Evolutionary conservation across 2,888 invertebrate species (phyloP).

Genomic region (Phyllotreta striolata): DNA sequence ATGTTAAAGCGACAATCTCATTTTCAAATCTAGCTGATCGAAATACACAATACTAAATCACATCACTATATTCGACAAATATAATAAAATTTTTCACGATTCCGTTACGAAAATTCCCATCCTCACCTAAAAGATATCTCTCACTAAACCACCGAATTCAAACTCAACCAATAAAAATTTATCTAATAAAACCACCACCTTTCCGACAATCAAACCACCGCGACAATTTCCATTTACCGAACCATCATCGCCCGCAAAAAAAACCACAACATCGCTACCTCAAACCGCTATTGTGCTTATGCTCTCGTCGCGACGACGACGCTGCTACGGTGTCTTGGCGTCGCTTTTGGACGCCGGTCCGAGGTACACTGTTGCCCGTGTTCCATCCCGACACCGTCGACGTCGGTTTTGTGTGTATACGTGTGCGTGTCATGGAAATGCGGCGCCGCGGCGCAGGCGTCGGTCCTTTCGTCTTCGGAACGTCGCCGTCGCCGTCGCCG

Average conservation of each 20-base stretch:
- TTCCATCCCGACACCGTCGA: slow-evolving; percentile 14
- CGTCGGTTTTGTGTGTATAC: slow-evolving; percentile 11
- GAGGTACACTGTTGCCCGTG: slow-evolving; percentile 30
- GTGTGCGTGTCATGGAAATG: slow-evolving; percentile 29
- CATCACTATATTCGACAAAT: too few species aligned
- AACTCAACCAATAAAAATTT: background rate
- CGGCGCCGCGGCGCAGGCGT: slow-evolving; percentile 33
- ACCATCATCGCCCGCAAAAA: too few species aligned
- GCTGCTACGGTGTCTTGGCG: slow-evolving; percentile 8
- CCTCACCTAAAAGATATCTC: background rate
- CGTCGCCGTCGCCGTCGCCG: slow-evolving; percentile 21
- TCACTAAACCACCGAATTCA: background rate
- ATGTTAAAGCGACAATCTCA: too few species aligned
- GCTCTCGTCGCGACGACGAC: slow-evolving; percentile 18
- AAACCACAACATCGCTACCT: slow-evolving; percentile 13
- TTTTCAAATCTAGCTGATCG: too few species aligned
- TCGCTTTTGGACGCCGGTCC: slow-evolving; percentile 20
- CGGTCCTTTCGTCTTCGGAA: slow-evolving; percentile 23
- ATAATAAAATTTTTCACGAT: too few species aligned
- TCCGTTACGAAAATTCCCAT: background rate
- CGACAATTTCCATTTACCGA: too few species aligned
- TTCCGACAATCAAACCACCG: background rate
- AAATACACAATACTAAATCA: too few species aligned
- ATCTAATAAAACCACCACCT: slow-evolving; percentile 8
- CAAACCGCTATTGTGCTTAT: slow-evolving; percentile 7